These are phyloP conservation scores for Centruroides sculpturatus DNA, from an alignment of 1,140 invertebrate species.

Conservation along the genomic window DNA sequence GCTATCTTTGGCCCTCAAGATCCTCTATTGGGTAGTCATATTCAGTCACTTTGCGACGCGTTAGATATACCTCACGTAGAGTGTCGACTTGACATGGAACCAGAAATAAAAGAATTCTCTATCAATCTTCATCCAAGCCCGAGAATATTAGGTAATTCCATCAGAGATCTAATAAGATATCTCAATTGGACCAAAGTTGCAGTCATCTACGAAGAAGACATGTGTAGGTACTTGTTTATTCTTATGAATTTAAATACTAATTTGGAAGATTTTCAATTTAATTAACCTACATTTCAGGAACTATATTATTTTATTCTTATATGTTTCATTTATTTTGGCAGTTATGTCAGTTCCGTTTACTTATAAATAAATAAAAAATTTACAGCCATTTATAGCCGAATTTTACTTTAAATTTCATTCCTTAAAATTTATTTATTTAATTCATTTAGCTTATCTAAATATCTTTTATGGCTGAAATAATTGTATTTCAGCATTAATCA, in stretches of 20 bases:
- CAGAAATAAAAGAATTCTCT: constrained; percentile 54
- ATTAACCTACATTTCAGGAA: no score
- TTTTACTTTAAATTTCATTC: no score
- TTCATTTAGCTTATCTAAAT: no score
- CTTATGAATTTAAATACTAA: not conserved
- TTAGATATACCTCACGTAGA: constrained; percentile 77
- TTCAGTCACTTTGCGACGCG: constrained; percentile 78
- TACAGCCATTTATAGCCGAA: no score
- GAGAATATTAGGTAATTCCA: constrained; percentile 63
- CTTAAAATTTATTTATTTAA: no score
- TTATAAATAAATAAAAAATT: no score
- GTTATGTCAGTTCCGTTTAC: no score
- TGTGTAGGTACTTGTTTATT: constrained; percentile 40
- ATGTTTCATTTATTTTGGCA: no score
- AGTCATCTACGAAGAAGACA: constrained; percentile 81
- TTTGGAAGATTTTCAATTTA: no score
- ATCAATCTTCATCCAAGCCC: constrained; percentile 81
- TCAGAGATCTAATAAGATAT: constrained; percentile 70
- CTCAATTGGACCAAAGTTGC: constrained; percentile 87
- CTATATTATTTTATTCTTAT: no score
- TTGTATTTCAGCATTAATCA: constrained; percentile 56
- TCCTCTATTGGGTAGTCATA: constrained; percentile 59
- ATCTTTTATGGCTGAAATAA: not conserved
- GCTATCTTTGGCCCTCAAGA: constrained; percentile 80
- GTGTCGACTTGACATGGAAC: constrained; percentile 35